A percentile compares a stretch with the other conserved stretches of the same genome.
These are phyloP conservation scores for Chauna torquata DNA, from an alignment of 2,113 vertebrate species.

Conservation along the genomic window DNA sequence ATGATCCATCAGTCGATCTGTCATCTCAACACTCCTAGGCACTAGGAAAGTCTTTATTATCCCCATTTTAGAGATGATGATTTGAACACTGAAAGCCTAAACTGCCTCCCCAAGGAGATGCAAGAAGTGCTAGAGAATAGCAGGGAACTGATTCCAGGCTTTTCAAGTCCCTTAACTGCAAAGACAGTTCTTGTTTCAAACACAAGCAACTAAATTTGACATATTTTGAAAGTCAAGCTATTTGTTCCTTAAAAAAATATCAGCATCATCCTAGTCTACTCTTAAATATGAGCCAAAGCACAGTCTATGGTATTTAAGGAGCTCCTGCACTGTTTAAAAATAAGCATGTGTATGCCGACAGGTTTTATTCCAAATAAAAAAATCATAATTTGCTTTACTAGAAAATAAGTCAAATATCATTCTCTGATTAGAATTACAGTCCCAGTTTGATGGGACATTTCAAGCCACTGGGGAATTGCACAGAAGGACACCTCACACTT, in stretches of 20 bases:
- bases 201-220: slow-evolving; percentile 1
- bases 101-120: slow-evolving; percentile 53
- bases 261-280: not conserved
- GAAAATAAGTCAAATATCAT: not conserved
- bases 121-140: slow-evolving; percentile 27
- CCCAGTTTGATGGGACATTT: not conserved
- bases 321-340: not conserved
- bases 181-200: slow-evolving; percentile 18
- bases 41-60: slow-evolving; percentile 36
- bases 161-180: not conserved
- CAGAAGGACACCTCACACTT: not conserved
- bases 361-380: not conserved
- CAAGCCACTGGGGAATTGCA: not conserved
- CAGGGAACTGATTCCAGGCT: not conserved
- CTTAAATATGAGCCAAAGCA: not conserved
- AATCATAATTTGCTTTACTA: not conserved
- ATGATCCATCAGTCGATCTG: slow-evolving; percentile 32
- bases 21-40: slow-evolving; percentile 17
- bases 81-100: slow-evolving; percentile 50
- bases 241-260: not conserved
- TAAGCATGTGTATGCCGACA: accelerated
- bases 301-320: not conserved
- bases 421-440: not conserved
- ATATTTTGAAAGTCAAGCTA: slow-evolving; percentile 20
- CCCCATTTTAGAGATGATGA: slow-evolving; percentile 13